Percentiles rank a stretch among this genome's conserved stretches.
Evolutionary conservation across 2,888 invertebrate species (phyloP).

Genomic region (Helleia helle): DNA sequence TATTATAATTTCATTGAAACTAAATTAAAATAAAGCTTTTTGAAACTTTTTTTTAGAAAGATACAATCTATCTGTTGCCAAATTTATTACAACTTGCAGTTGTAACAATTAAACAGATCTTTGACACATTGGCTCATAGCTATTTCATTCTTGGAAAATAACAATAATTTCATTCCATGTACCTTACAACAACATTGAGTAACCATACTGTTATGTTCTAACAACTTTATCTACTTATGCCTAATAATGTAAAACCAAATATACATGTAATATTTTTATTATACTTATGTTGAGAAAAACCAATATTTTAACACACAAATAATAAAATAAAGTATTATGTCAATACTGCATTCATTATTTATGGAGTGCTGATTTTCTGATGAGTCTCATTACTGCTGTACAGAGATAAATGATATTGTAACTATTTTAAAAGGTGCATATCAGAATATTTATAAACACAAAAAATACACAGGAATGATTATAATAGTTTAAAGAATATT

Average conservation of each 20-base stretch:
- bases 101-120: neutral
- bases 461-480: conserved; percentile 5
- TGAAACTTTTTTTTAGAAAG: neutral
- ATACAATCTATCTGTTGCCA: neutral
- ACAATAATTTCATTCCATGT: neutral
- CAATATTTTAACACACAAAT: too few species aligned
- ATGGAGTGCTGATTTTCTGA: too few species aligned
- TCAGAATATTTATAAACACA: too few species aligned
- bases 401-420: too few species aligned
- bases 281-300: too few species aligned
- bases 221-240: conserved; percentile 58
- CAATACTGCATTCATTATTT: too few species aligned
- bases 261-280: conserved; percentile 55
- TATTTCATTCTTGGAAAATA: neutral
- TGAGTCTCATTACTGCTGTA: too few species aligned
- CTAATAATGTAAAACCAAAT: conserved; percentile 55
- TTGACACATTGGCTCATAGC: neutral
- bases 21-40: conserved; percentile 5
- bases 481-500: conserved; percentile 4
- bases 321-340: too few species aligned
- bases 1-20: neutral
- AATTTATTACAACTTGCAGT: conserved; percentile 1
- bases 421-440: too few species aligned
- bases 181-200: too few species aligned
- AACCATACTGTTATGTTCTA: conserved; percentile 23